Evolutionary conservation across 2,113 vertebrate genomes (phyloP).

Genomic region (Eupsittula cactorum): DNA sequence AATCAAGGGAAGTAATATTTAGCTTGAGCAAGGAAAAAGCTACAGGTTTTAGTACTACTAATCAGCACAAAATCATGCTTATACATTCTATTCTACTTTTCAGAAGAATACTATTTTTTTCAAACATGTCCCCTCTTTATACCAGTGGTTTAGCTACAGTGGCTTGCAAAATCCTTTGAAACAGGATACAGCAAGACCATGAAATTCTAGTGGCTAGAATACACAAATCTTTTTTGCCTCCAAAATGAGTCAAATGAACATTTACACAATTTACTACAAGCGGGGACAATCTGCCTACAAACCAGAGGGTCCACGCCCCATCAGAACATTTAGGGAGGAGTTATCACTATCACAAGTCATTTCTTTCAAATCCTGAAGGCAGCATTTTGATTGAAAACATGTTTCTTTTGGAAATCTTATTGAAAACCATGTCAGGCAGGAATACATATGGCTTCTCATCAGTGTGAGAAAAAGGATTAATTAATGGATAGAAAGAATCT

Average conservation of each 20-base stretch:
- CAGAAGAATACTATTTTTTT: not conserved
- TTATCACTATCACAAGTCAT: fast-evolving
- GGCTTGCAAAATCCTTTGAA: not conserved
- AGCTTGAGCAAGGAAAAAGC: not conserved
- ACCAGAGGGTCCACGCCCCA: not conserved
- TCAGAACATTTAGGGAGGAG: not conserved
- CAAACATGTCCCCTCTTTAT: not conserved
- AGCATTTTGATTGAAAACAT: not conserved
- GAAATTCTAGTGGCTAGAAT: not conserved
- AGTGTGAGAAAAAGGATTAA: not conserved
- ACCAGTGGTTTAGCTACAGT: not conserved
- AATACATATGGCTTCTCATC: not conserved
- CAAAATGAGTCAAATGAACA: not conserved
- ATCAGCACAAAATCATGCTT: not conserved
- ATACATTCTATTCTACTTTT: not conserved
- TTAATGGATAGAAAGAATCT: not conserved
- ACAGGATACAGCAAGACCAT: not conserved
- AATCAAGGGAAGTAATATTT: not conserved
- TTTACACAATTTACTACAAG: too few species aligned
- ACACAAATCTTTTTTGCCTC: not conserved
- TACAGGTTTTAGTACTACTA: not conserved
- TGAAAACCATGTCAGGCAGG: not conserved
- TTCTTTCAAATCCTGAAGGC: not conserved
- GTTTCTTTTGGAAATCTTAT: not conserved
- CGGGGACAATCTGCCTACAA: not conserved